Base-by-base conservation (phyloP, 2,888 invertebrate species). In the Trichacis sp. region DNA sequence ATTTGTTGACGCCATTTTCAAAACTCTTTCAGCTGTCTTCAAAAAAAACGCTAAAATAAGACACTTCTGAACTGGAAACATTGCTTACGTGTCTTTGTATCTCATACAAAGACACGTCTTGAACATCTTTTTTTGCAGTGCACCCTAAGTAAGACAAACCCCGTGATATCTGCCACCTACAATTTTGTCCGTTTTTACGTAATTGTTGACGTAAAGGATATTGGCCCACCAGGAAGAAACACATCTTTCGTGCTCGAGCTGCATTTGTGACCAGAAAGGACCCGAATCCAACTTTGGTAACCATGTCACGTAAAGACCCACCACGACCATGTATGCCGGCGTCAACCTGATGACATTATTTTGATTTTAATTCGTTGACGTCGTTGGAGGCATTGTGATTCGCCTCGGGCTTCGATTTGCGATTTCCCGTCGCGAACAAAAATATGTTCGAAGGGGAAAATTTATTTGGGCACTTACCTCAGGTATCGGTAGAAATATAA, bases 231-330 rank as follows among this genome's bases (percentile, higher is more conserved):
- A 92, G 0, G 90, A 90, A 0, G 85, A 83, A 66, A 87, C 79
- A 72, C 93, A 93, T 56, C 91, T 85, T 47, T 89, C 87, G 68
- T 88, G 87, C 64, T 82, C 81, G 33, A 76, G 56, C 45, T 68
- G 69, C 64, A 91, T 86, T 67, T 87, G 86, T 14, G 87, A 85
- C 94, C 93, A 94, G 46, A 93, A 84, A 0, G 93, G 94, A 0
- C 94, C 94, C 67, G 89, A 88, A 14, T 90, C 91, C 18, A 92
- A 82, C 77, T 89, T 88, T 2, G 89, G 87, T 49, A 93, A 85
- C 87, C 92, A 89, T 0, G 93, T 92, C 81, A 90, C 89, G 80
- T 92, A 92, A 73, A 93, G 89, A 15, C 90, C 87, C 76, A 94
- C 88, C 12, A 93, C 88, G 0, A 92, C 88, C 57, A 89, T 77